Evolutionary conservation across 1,140 invertebrate genomes (phyloP), one percentile per base, ranked within the genome.

Genomic region (Capitella teleta): DNA sequence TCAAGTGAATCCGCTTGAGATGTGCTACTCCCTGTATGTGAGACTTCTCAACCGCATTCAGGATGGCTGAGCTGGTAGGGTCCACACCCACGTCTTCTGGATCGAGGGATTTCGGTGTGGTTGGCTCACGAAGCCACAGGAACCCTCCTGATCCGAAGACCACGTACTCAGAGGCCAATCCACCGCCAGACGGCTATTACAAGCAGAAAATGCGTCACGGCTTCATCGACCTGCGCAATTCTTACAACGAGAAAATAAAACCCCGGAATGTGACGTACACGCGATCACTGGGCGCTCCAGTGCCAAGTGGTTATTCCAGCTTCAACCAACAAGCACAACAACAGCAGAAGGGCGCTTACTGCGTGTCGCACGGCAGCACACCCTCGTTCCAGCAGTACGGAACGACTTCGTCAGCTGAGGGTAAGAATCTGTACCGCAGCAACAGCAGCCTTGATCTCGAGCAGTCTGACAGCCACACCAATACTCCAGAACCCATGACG

Each of bases 371-470:
- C 24, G 18, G 37, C 44, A 28, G 37, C 47, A 12, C 26, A 52
- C 28, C 37, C 48, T n/a, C 52, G 43, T 34, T 53, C 56, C 18
- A 52, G 57, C n/a, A 32, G 43, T 28, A 46, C 28, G 16, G 45
- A 41, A 40, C 38, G 32, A 24, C 36, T 10, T 44, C 46, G 19
- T 47, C 24, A 43, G 36, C 37, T 42, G 38, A 47, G 55, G 30
- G 57, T 42, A 47, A 54, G 12, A 58, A 55, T 32, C 55, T 74
- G 37, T 78, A 81, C 64, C 73, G 81, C 47, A 82, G 81, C 58
- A 83, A 82, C 63, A 82, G 80, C 49, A 82, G 80, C 55, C 62
- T 82, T 54, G 81, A 83, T 60, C 69, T 82, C 63, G 79, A 80
- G 51, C 78, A 79, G 52, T 62, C 69, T 37, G 63, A 62, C 14